Conservation (phyloP, 2,888 invertebrate species). For the Lasioglossum zephyrum region DNA sequence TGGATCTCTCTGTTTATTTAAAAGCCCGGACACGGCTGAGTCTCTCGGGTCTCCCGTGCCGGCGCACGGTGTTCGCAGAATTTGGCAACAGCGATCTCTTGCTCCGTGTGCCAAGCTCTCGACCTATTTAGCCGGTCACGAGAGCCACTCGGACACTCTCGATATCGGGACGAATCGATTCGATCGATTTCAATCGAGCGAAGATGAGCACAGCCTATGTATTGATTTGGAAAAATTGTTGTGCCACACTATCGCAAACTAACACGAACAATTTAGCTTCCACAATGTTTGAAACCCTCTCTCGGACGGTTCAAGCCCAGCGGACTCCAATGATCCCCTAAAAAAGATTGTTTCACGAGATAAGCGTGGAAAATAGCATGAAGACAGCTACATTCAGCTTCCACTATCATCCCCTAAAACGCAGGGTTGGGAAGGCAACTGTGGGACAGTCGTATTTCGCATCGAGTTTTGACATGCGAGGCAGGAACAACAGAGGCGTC, state of each 20-base stretch:
- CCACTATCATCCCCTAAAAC: background rate
- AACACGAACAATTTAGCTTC: background rate
- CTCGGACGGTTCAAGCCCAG: too few relatives aligned
- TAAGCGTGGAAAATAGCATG: too few relatives aligned
- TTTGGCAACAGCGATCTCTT: constrained; percentile 59
- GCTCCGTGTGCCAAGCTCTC: constrained; percentile 63
- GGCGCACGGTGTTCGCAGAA: constrained; percentile 58
- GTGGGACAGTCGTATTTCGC: background rate
- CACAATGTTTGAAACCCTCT: too few relatives aligned
- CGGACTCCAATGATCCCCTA: too few relatives aligned
- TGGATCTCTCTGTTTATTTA: constrained; percentile 2
- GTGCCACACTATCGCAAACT: background rate
- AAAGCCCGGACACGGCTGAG: background rate
- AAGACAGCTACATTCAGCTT: too few relatives aligned
- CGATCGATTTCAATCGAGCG: constrained; percentile 56
- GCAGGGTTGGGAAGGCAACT: background rate
- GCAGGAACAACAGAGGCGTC: background rate
- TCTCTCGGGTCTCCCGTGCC: background rate
- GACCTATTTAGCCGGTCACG: constrained; percentile 62
- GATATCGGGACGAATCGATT: constrained; percentile 53
- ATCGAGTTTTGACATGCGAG: background rate
- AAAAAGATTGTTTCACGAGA: too few relatives aligned
- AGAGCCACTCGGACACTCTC: constrained; percentile 52
- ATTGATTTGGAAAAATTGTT: background rate
- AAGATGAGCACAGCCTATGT: background rate